Percentiles rank a stretch among this genome's conserved stretches.
These are phyloP conservation scores for Drepana falcataria DNA, from an alignment of 2,888 invertebrate species.

Conservation along the genomic window DNA sequence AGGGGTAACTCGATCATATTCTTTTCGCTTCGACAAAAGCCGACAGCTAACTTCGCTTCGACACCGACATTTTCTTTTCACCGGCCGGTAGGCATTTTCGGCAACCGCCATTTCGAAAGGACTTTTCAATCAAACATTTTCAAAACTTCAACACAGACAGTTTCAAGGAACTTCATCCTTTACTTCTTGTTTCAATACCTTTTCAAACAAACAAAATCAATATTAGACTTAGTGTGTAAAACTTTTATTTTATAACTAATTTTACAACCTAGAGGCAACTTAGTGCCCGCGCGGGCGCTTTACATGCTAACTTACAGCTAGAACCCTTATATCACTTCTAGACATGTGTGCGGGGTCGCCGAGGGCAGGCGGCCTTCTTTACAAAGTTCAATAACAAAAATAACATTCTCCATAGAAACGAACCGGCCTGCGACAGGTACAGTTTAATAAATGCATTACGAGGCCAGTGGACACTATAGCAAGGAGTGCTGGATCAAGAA, in stretches of 20 bases:
- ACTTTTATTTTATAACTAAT: conserved; percentile 69
- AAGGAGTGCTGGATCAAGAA: conserved; percentile 57
- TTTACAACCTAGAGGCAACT: conserved; percentile 69
- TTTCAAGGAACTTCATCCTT: conserved; percentile 85
- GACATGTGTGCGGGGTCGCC: conserved; percentile 5
- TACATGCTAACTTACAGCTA: conserved; percentile 65
- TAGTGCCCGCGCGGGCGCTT: conserved; percentile 40
- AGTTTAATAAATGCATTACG: conserved; percentile 57
- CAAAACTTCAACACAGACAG: conserved; percentile 77
- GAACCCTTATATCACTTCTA: conserved; percentile 43
- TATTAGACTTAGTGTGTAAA: conserved; percentile 78
- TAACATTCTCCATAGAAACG: conserved; percentile 21
- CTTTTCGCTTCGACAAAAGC: conserved; percentile 63
- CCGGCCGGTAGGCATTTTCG: conserved; percentile 55
- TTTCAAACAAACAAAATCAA: conserved; percentile 89
- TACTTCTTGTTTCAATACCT: conserved; percentile 91
- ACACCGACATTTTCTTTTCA: conserved; percentile 44
- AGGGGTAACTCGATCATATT: conserved; percentile 65
- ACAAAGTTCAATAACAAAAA: conserved; percentile 20
- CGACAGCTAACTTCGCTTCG: conserved; percentile 51
- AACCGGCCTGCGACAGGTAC: conserved; percentile 48
- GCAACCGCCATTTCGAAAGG: conserved; percentile 66
- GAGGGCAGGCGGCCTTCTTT: conserved; percentile 8
- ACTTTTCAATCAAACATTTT: conserved; percentile 74
- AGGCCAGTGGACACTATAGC: conserved; percentile 53